A percentile compares a stretch with the other conserved stretches of the same genome.
Conservation (phyloP, 2,888 invertebrate genomes). For the Cephus runcator region DNA sequence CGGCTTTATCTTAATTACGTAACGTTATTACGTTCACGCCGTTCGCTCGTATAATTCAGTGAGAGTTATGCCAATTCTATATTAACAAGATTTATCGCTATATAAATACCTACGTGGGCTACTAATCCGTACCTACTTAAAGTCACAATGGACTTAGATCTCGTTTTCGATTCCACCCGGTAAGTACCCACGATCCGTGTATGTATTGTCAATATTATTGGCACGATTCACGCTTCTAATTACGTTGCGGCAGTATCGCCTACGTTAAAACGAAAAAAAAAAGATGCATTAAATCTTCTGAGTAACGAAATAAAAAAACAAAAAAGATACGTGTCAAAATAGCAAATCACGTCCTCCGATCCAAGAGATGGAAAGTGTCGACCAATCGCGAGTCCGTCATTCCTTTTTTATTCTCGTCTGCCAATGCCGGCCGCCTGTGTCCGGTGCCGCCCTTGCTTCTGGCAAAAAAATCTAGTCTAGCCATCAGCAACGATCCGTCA, state of each 20-base stretch:
- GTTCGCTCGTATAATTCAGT: not conserved
- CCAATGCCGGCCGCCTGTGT: not conserved
- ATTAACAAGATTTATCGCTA: not conserved
- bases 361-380: not conserved
- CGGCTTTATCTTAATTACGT: not conserved
- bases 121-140: not conserved
- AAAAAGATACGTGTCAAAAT: not conserved
- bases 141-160: not conserved
- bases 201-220: not conserved
- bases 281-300: not conserved
- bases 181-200: not conserved
- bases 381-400: not conserved
- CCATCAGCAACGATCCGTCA: not conserved
- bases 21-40: not conserved
- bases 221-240: not conserved
- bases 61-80: not conserved
- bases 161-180: not conserved
- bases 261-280: not conserved
- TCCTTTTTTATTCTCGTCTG: not conserved
- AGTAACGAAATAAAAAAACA: not conserved
- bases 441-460: not conserved
- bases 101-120: not conserved
- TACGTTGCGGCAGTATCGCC: not conserved
- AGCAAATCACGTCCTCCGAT: not conserved
- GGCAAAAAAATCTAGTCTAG: not conserved